Evolutionary conservation across 2,797 vertebrate species (phyloP), one percentile per base, ranked within the genome.

Genomic region (Echeneis naucrates): DNA sequence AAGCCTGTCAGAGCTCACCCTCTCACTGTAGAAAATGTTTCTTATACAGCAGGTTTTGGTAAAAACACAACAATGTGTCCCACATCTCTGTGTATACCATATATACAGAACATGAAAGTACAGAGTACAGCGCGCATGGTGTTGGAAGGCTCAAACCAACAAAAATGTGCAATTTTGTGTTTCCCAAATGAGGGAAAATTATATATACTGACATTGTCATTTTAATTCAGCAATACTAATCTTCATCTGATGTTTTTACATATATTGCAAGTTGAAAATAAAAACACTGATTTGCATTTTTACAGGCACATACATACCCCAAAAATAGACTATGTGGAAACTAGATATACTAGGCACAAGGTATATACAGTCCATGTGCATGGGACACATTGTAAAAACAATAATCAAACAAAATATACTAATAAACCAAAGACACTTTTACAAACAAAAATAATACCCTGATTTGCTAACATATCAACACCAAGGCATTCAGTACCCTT

Each of bases 331-430:
- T 92, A 93, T 92, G 93, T 94, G 91, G 90, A 95, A 93, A 95
- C 93, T 93, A 95, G 86, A 90, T 92, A 89, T 92, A 95, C 94
- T 93, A 95, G 94, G 94, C 94, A 95, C 94, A 93, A 92, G 92
- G 92, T 94, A 94, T 94, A 91, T 94, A 95, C 88, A 94, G 92
- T 93, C 92, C 87, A 70, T 94, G 93, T 94, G 94, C 94, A 89
- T 89, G 87, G 93, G 91, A 91, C 91, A 94, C 92, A 92, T 91
- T 91, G 84, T 92, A 90, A 89, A 93, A 90, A 89, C 84, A 88
- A 77, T 44, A 80, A 81, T 72, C 50, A 70, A 92, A 88, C 48
- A 45, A 58, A 84, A 82, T 16, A 69, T 73, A 88, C 75, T 8
- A 53, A 83, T 50, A 88, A 92, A 87, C 84, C 64, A 91, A 88